Evolutionary conservation across 2,888 invertebrate species (phyloP), one percentile per base, ranked within the genome.

Genomic region (Trisateles emortualis): DNA sequence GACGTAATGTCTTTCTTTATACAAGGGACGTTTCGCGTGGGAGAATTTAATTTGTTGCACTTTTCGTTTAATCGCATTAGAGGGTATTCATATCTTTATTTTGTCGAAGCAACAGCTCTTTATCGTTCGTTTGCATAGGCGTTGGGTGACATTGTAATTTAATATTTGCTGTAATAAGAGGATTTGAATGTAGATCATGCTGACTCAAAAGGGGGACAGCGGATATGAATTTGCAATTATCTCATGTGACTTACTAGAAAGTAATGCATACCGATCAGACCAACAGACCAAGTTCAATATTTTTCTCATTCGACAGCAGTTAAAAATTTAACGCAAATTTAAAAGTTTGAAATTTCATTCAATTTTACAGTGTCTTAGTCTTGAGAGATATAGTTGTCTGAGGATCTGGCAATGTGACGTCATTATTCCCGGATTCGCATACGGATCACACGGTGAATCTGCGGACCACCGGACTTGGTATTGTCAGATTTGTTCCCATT

Each of bases 1-100:
- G 76, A 68, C 79, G 78, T 85, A 83, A 89, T 84, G 88, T 89
- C 89, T 88, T 83, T 81, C 86, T 89, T 86, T 87, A 81, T 86
- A 76, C 77, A 76, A 78, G 82, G 84, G 82, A 83, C 79, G 72
- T 76, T 79, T 78, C 80, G 87, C 88, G 91, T 91, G 92, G 90
- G 90, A 91, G 88, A 90, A 83, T 90, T 90, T 87, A 86, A 89
- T 90, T 89, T 89, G 88, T 85, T 87, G 86, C 86, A 86, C 83
- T 87, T 88, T 87, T 82, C 72, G 59, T 79, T 81, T 84, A 87
- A 86, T 85, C 84, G 84, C 74, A 85, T 87, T 87, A 85, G 78
- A 74, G 77, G 62, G 70, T 75, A 79, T 81, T 82, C 80, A 81
- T 83, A 84, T 83, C 81, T 81, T 81, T 75, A 81, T 84, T 79